Percentiles rank a stretch among this genome's conserved stretches.
Conservation (phyloP, 2,113 vertebrate genomes). For the Mus spicilegus region DNA sequence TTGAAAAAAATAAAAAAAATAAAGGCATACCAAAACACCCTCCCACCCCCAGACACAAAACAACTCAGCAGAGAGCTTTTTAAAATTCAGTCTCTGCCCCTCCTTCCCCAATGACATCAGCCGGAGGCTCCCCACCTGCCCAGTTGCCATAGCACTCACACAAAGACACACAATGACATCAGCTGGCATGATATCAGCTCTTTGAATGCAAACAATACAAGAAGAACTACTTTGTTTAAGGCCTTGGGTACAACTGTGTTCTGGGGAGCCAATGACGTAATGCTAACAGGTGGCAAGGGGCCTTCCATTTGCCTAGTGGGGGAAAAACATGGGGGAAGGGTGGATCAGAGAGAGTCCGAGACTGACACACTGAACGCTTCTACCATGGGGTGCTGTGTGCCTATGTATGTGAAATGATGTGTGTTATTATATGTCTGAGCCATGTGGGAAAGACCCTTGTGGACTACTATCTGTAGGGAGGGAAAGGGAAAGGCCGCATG, state of each 20-base stretch:
- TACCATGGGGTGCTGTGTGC: neutral
- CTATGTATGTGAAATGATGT: neutral
- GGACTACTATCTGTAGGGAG: neutral
- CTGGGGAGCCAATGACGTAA: constrained; percentile 88
- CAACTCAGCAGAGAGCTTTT: constrained; percentile 61
- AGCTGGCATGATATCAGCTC: constrained; percentile 91
- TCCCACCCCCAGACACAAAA: neutral
- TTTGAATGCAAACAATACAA: constrained; percentile 91
- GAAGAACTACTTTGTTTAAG: constrained; percentile 88
- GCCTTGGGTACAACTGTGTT: constrained; percentile 85
- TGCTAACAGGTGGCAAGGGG: constrained; percentile 91
- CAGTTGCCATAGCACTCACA: constrained; percentile 86
- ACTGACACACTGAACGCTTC: constrained; percentile 48
- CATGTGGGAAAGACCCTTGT: neutral
- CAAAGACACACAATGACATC: constrained; percentile 91
- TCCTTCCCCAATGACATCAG: constrained; percentile 85
- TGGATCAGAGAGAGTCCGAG: neutral
- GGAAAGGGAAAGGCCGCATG: neutral
- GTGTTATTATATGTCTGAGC: neutral
- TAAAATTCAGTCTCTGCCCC: constrained; percentile 82
- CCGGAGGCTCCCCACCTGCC: constrained; percentile 90
- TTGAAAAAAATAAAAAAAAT: constrained; percentile 17
- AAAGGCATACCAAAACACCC: constrained; percentile 57
- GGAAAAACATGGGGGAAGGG: constrained; percentile 10
- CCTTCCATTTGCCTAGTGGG: constrained; percentile 81